Percentiles rank a stretch among this genome's conserved stretches.
Conservation (phyloP, 2,113 vertebrate species). For the Sula dactylatra region DNA sequence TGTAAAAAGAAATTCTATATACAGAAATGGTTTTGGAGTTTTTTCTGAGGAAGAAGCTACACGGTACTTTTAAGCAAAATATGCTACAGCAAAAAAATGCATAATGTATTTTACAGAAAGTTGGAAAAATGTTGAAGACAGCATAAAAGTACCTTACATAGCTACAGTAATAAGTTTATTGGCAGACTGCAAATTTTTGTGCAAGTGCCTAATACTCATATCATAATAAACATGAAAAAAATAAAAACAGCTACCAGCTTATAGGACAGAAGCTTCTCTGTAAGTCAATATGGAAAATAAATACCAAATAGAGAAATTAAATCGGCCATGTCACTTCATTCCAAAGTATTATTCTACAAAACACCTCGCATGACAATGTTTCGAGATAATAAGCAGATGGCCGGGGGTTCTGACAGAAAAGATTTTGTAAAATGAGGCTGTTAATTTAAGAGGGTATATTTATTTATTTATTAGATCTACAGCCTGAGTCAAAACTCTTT, state of each 20-base stretch:
- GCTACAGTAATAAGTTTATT: neutral
- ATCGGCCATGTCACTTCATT: neutral
- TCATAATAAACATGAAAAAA: neutral
- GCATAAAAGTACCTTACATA: conserved; percentile 24
- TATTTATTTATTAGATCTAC: neutral
- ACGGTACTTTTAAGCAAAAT: conserved; percentile 29
- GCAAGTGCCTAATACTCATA: neutral
- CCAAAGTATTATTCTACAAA: neutral
- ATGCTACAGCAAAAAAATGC: conserved; percentile 21
- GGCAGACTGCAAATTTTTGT: neutral
- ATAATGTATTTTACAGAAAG: conserved; percentile 27
- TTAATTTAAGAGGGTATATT: neutral
- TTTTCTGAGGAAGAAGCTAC: neutral
- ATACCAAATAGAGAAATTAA: neutral
- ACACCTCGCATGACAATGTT: neutral
- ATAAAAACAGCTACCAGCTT: neutral
- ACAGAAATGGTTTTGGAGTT: neutral
- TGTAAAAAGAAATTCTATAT: neutral
- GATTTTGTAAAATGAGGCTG: neutral
- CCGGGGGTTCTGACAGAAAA: neutral
- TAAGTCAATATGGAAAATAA: neutral
- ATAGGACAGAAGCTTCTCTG: neutral
- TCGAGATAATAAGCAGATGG: neutral
- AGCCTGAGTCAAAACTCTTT: neutral
- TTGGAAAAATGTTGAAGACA: conserved; percentile 11